phyloP scores from a whole-genome alignment of 2,797 vertebrate species.

The Xenopus petersii region DNA sequence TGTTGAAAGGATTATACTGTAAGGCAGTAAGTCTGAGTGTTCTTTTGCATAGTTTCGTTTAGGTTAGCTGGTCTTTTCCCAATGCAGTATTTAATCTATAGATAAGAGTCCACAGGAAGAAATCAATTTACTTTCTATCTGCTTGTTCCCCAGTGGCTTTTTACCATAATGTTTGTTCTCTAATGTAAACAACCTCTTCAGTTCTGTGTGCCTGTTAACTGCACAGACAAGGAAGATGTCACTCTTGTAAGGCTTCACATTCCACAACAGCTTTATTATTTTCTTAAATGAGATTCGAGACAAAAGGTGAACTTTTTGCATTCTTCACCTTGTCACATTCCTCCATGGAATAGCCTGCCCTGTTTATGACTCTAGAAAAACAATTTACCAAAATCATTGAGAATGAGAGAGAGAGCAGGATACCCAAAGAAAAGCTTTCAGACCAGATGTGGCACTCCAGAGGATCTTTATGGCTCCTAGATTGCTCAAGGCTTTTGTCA shows the following conservation, averaged over 20 bases:
- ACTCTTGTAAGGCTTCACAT: conserved; percentile 29
- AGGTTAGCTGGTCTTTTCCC: no score
- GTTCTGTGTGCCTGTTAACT: not conserved
- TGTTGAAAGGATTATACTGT: no score
- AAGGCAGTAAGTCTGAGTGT: not conserved
- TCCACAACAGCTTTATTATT: conserved; percentile 20
- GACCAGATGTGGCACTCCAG: no score
- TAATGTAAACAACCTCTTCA: not conserved
- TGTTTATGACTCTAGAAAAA: no score
- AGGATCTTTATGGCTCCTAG: no score
- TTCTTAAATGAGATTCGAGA: not conserved
- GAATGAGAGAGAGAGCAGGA: no score
- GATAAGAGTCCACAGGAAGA: not conserved
- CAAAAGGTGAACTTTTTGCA: not conserved
- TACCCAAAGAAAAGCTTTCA: no score
- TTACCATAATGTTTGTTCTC: not conserved
- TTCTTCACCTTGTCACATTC: not conserved
- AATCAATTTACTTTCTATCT: not conserved
- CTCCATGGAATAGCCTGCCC: not conserved
- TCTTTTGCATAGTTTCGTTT: not conserved
- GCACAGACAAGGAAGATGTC: not conserved
- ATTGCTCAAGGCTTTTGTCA: no score
- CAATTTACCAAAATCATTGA: no score
- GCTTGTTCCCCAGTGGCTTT: not conserved
- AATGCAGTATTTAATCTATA: no score